Conservation (phyloP, 2,888 invertebrate genomes). For the Dinocampus coccinellae region DNA sequence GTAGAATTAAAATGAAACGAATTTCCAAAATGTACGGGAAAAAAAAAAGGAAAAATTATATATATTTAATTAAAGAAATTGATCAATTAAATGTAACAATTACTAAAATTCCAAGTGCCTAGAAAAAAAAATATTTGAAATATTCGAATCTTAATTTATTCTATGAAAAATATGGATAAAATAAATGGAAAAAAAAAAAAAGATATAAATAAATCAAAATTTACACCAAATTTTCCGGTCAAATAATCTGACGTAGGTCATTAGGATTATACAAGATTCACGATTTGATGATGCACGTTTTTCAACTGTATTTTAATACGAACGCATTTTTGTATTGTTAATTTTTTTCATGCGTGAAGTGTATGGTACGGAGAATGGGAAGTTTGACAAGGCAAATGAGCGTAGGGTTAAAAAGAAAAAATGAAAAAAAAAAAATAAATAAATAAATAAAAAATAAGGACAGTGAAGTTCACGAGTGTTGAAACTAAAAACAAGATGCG, state of each 20-base stretch:
- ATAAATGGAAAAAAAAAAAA: neutral
- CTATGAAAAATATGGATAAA: neutral
- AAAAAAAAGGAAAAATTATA: neutral
- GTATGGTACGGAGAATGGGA: neutral
- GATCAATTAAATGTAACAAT: constrained; percentile 2
- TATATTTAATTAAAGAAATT: neutral
- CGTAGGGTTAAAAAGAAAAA: no score
- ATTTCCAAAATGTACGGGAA: no score
- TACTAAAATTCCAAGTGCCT: constrained; percentile 8
- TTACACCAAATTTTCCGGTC: neutral
- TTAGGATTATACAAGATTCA: neutral
- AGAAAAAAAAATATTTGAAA: neutral
- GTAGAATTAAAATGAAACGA: no score
- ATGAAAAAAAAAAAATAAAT: no score
- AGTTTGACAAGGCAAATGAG: neutral
- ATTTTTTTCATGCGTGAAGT: neutral
- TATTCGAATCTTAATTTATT: constrained; percentile 9
- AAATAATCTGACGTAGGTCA: neutral
- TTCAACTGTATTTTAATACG: no score
- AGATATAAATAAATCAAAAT: neutral
- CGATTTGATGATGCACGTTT: no score
- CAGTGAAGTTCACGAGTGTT: neutral
- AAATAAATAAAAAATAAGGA: neutral
- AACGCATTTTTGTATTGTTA: neutral
- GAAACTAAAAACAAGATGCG: neutral